Evolutionary conservation across 2,888 invertebrate species (phyloP), one percentile per base, ranked within the genome.

Genomic region (Scrobipalpa costella): DNA sequence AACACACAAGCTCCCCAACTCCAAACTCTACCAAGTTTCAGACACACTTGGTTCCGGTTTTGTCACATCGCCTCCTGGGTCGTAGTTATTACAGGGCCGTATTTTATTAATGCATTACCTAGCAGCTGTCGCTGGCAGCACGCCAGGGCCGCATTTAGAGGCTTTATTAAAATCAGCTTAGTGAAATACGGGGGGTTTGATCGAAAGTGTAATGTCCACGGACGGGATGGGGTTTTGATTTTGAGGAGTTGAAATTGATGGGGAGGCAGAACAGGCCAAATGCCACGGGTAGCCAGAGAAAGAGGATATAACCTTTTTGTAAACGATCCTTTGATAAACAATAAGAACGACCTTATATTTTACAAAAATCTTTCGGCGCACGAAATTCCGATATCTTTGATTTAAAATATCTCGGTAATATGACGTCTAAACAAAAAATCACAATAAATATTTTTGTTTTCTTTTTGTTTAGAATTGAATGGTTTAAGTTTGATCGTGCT

Each of bases 121-220:
- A 67, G 67, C 68, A 69, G 71, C 64, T 65, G 64, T 62, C 61
- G 57, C 66, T 71, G 73, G 71, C 68, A 49, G 15, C 6, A 6
- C 21, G 68, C 71, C 73, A 73, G 65, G 64, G 66, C 49, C 64
- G 62, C 62, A 61, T 62, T 59, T 55, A 57, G 59, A 61, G 61
- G 63, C 66, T 67, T 69, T 72, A 71, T 71, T 71, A 69, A 69
- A 70, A 71, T 67, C 36, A 63, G 49, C 47, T 60, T 34, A 60
- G 60, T 33, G n/a, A 34, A 55, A 55, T 55, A 55, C 27, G 27
- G 34, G 34, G 21, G 21, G 11, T 13, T 11, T 52, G 21, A 52
- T 52, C 50, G 21, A 52, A 52, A 52, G 11, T 27, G 50, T 21
- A 52, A 52, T 13, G 50, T 52, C 50, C 21, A 52, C 9, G 27